These are phyloP conservation scores for Coelopa pilipes DNA, from an alignment of 2,888 invertebrate species.

Conservation along the genomic window DNA sequence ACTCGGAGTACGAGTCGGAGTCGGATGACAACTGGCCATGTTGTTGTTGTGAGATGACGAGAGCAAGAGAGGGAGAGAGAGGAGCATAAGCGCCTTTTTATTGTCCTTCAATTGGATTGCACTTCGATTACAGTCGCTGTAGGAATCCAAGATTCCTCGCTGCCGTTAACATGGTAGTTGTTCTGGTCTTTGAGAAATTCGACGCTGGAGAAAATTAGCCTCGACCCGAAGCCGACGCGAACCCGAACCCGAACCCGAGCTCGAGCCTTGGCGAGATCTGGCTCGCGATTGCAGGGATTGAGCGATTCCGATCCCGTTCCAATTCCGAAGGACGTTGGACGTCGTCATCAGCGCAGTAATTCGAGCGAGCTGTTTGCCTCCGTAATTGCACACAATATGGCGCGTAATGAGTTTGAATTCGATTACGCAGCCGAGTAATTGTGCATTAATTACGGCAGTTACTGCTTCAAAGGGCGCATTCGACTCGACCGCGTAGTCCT, in stretches of 20 bases:
- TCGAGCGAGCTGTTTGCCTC: conserved; percentile 49
- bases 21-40: conserved; percentile 28
- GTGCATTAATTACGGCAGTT: conserved; percentile 40
- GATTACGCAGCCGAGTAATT: conserved; percentile 50
- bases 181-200: conserved; percentile 46
- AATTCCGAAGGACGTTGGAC: not conserved
- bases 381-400: conserved; percentile 52
- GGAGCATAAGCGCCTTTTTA: conserved; percentile 47
- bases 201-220: conserved; percentile 43
- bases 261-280: conserved; percentile 15
- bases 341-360: conserved; percentile 4
- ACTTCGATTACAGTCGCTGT: not conserved
- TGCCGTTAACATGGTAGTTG: conserved; percentile 29
- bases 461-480: too few species aligned
- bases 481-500: too few species aligned
- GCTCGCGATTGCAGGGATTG: conserved; percentile 18
- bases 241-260: not conserved
- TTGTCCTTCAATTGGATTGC: conserved; percentile 61
- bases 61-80: conserved; percentile 1
- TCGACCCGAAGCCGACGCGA: conserved; percentile 20
- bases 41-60: not conserved
- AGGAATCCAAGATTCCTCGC: conserved; percentile 8
- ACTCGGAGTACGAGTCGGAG: not conserved
- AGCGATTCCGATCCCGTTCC: conserved; percentile 8
- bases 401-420: conserved; percentile 57